Base-by-base conservation (phyloP, 2,888 invertebrate genomes). In the Mechanitis messenoides region DNA sequence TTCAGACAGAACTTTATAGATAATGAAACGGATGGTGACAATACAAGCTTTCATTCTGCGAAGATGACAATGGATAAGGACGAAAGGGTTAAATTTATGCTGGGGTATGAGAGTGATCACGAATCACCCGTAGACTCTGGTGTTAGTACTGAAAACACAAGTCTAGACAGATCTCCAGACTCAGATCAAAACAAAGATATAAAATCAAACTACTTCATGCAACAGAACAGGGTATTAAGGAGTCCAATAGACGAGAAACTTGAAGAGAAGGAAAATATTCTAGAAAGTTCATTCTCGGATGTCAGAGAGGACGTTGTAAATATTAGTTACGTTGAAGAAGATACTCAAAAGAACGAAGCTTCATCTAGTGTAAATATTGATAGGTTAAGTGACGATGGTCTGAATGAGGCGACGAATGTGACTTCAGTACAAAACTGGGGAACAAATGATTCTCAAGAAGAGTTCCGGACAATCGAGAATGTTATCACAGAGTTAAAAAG, bases 131-230 rank as follows among this genome's bases (percentile, higher is more conserved):
- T 71, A 0, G 94, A 94, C 76, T 94, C 94, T 0, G 94, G 94
- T 0, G 93, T 94, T 57, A 93, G 94, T 74, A 94, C 94, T 33
- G 94, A 94, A 77, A 94, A 93, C 68, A 94, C 94, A 42, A 94
- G 94, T 71, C 80, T 94, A 73, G 93, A 93, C 77, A 83, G 92
- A 73, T 92, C 92, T 9, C 93, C 93, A 0, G 93, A 92, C 63
- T 83, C 92, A 2, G 92, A 93, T 62, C 80, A 87, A 60, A 85
- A 71, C 65, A 85, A 83, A 71, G 79, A 80, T 5, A 67, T 83
- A 3, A 82, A 81, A 68, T 78, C 83, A 57, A 81, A 78, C 56
- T 81, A 84, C 62, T 88, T 80, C 67, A 85, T 87, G 79, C 79
- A 84, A 76, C 85, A 85, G 68, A 90, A 89, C 79, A 84, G 87